Evolutionary conservation across 37 sponge, comb jelly and placozoan species (phyloP).

Genomic region (Halisarca cf. caerulea): DNA sequence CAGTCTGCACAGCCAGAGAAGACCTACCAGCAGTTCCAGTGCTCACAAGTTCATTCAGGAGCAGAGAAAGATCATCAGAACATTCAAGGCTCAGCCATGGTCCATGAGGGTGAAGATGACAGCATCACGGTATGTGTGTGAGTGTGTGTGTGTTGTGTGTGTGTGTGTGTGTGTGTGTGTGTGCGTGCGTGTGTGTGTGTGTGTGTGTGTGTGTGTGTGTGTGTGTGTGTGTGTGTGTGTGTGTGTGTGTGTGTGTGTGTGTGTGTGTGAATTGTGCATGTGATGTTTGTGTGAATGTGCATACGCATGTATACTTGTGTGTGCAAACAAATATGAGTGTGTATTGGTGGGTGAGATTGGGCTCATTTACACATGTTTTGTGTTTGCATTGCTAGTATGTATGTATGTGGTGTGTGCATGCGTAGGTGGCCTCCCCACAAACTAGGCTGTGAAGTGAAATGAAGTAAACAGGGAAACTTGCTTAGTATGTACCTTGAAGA

Average conservation of each 20-base stretch:
- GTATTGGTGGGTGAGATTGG: background rate
- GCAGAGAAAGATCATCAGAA: conserved; percentile 64
- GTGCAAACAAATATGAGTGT: no score
- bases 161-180: no score
- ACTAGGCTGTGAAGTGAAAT: no score
- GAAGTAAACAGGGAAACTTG: no score
- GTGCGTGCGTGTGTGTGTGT: background rate
- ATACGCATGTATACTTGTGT: background rate
- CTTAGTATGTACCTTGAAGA: no score
- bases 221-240: conserved; percentile 3
- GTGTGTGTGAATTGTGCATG: no score
- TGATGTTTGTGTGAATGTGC: conserved; percentile 24
- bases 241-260: no score
- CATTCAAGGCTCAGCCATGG: conserved; percentile 78
- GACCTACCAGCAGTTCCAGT: conserved; percentile 26
- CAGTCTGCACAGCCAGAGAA: background rate
- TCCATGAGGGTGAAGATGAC: conserved; percentile 72
- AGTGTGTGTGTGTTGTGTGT: no score
- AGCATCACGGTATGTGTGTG: conserved; percentile 46
- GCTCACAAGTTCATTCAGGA: conserved; percentile 60
- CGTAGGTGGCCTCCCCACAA: no score
- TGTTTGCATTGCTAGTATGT: background rate
- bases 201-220: background rate
- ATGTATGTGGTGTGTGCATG: no score
- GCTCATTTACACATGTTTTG: background rate